Base-by-base conservation (phyloP, 2,113 vertebrate genomes). In the Myxocyprinus asiaticus region DNA sequence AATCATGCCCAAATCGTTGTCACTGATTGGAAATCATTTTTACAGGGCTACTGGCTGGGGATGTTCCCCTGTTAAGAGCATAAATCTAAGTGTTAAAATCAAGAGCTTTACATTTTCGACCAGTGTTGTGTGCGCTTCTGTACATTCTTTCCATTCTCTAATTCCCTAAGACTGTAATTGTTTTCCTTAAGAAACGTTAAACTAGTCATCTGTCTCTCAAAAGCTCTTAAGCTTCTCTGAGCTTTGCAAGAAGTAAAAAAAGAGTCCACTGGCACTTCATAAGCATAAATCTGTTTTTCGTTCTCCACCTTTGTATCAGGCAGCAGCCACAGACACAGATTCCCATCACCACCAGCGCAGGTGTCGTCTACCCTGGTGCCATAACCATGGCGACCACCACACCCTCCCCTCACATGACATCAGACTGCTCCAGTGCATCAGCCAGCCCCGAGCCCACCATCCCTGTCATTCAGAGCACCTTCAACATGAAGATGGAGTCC, bases 381-480 rank as follows among this genome's bases (percentile, higher is more conserved):
- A 96, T 99, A 86, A 95, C 94, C 85, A 96, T 98, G 96, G 94
- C 97, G 2, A 95, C 95, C 83, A 96, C 97, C 87, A 97, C 96
- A 11, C 97, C 97, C 6, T 99, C 97, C 82, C 97, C 97, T 89
- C 97, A 98, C 91, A 97, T 99, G 98, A 97, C 97, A 76, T 99
- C 98, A 10, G 98, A 99, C 93, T 99, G 97, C 94, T 98, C 98
- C 4, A 99, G 98, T 88, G 95, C 95, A 81, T 99, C 98, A 0
- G 98, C 94, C 82, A 98, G 98, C 90, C 98, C 98, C 0, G 98
- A 99, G 90, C 98, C 98, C 78, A 92, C 95, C 92, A 97, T 98
- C 89, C 96, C 98, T 0, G 96, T 98, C 94, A 99, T 99, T 88
- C 98, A 98, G 95, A 97, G 96, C 94, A 95, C 97, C 91, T 99